Conservation (phyloP, 2,797 vertebrate genomes). For the Xyrichtys novacula region DNA sequence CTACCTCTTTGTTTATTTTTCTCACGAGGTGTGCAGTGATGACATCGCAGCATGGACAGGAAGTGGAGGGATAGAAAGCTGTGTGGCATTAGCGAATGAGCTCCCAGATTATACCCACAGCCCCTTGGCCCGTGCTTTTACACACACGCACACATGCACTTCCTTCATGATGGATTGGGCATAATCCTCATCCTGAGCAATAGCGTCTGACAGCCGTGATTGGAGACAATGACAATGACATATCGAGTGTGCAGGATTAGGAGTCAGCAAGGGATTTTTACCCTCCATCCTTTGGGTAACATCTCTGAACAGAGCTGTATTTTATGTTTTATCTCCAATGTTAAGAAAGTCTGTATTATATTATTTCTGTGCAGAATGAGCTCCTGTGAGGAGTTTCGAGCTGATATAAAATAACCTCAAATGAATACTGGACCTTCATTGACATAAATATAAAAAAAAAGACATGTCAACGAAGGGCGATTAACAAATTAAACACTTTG, state of each 20-base stretch:
- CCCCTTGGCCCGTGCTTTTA: constrained; percentile 38
- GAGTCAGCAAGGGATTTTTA: constrained; percentile 44
- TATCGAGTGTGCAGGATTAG: constrained; percentile 62
- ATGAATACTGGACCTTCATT: no score
- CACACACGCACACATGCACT: constrained; percentile 28
- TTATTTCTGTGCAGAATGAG: not conserved
- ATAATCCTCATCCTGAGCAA: constrained; percentile 74
- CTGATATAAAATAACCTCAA: no score
- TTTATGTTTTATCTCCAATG: constrained; percentile 14
- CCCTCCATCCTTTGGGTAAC: constrained; percentile 31
- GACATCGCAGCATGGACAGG: constrained; percentile 35
- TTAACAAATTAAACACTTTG: no score
- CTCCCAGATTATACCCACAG: constrained; percentile 72
- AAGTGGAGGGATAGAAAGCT: constrained; percentile 52
- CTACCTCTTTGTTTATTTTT: not conserved
- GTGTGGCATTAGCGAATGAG: constrained; percentile 65
- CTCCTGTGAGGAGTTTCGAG: no score
- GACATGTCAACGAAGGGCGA: no score
- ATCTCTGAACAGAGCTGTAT: constrained; percentile 20
- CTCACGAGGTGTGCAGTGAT: constrained; percentile 42
- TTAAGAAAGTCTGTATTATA: not conserved
- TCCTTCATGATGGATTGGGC: constrained; percentile 67
- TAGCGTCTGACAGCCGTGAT: constrained; percentile 50
- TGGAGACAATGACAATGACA: constrained; percentile 64
- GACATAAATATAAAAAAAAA: no score